phyloP scores from a whole-genome alignment of 2,113 vertebrate genomes.

The Xyrauchen texanus region DNA sequence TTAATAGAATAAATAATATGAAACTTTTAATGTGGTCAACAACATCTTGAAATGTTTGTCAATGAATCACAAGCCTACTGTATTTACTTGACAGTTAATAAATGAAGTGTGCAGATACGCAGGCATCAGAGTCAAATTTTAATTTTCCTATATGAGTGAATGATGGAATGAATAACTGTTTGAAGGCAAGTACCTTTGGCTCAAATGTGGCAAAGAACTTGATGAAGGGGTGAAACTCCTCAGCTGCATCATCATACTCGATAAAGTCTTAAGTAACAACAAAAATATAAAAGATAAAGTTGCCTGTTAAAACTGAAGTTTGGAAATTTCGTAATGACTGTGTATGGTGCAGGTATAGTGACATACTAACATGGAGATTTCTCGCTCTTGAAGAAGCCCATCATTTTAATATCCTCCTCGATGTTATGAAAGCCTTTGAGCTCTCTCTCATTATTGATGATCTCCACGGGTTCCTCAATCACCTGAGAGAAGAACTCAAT shows the following conservation, averaged over 20 bases:
- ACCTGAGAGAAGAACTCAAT: slow-evolving; percentile 65
- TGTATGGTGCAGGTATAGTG: not conserved
- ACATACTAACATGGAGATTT: slow-evolving; percentile 81
- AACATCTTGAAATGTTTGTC: no score
- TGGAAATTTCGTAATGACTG: not conserved
- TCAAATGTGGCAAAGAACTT: slow-evolving; percentile 91
- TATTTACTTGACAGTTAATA: no score
- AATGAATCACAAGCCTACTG: no score
- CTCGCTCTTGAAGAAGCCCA: slow-evolving; percentile 87
- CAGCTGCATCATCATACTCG: slow-evolving; percentile 85
- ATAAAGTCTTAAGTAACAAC: slow-evolving; percentile 76
- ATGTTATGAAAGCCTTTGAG: slow-evolving; percentile 86
- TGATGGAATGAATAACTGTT: no score
- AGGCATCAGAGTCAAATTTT: no score
- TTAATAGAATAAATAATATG: no score
- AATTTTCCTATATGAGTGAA: no score
- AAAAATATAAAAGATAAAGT: slow-evolving; percentile 25
- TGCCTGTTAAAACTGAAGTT: no score
- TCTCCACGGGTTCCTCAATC: slow-evolving; percentile 84
- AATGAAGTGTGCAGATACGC: not conserved
- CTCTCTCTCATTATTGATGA: slow-evolving; percentile 85
- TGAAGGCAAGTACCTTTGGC: slow-evolving; percentile 70
- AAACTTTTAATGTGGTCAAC: no score
- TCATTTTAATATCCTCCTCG: slow-evolving; percentile 87
- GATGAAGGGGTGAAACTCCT: slow-evolving; percentile 90